Evolutionary conservation across 2,888 invertebrate genomes (phyloP), one percentile per base, ranked within the genome.

Genomic region (Ophion slaviceki): DNA sequence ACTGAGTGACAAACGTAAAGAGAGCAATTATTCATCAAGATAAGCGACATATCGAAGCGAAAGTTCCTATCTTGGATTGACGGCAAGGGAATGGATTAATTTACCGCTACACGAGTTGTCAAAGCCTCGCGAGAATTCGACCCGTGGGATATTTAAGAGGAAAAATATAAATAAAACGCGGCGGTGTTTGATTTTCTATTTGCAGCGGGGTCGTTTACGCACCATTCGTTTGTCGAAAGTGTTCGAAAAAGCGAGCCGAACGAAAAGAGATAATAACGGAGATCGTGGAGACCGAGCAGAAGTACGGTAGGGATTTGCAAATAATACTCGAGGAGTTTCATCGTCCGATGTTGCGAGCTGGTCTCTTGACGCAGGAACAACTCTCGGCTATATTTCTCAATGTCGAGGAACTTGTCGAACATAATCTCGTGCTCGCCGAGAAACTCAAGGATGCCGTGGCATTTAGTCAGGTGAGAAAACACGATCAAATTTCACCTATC

Each of bases 271-370:
- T 98, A 57, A 97, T 99, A 76, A 97, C 97, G 4, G 99, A 99
- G 95, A 98, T 99, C 86, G 97, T 98, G 5, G 99, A 99, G 94
- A 99, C 99, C 2, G 99, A 99, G 94, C 97, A 98, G 92, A 99
- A 98, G 92, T 99, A 99, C 92, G 98, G 98, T 28, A 95, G 98
- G 78, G 99, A 99, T 94, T 95, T 99, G 90, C 97, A 97, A 93
- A 98, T 99, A 82, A 97, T 99, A 89, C 95, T 98, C 90, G 98
- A 99, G 93, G 99, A 98, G 94, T 98, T 98, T 93, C 97, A 98
- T 93, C 97, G 97, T 91, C 99, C 99, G 0, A 98, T 99, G 97
- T 95, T 98, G 90, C 97, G 98, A 59, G 98, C 98, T 81, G 98
- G 98, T 75, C 95, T 99, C 78, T 95, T 99, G 47, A 98, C 96